Evolutionary conservation across 2,113 vertebrate genomes (phyloP).

Genomic region (Rhineura floridana): DNA sequence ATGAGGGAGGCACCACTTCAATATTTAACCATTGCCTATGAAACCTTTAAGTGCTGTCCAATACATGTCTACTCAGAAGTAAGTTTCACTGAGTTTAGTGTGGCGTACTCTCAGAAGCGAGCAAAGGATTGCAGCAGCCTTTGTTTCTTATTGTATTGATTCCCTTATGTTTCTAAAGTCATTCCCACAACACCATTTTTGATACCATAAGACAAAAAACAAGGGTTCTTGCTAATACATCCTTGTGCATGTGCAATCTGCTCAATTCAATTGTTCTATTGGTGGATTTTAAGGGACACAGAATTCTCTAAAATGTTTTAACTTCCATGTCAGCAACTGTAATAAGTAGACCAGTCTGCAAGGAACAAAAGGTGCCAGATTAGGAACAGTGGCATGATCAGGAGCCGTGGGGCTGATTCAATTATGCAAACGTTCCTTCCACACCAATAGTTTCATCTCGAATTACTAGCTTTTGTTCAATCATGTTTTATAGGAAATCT

Average conservation of each 20-base stretch:
- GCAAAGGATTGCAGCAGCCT: too few relatives aligned
- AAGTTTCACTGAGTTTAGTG: too few relatives aligned
- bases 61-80: too few relatives aligned
- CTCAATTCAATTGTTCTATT: not conserved
- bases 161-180: not conserved
- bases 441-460: not conserved
- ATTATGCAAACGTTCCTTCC: not conserved
- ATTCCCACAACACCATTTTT: not conserved
- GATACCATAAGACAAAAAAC: not conserved
- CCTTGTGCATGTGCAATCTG: not conserved
- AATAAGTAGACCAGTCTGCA: not conserved
- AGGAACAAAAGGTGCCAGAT: not conserved
- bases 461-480: not conserved
- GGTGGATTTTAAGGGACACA: not conserved
- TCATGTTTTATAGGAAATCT: not conserved
- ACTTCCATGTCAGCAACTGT: not conserved
- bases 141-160: not conserved
- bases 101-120: too few relatives aligned
- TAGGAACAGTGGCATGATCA: not conserved
- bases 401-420: not conserved
- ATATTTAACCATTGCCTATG: not conserved
- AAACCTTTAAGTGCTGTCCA: not conserved
- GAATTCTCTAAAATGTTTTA: not conserved
- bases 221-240: not conserved
- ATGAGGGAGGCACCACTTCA: too few relatives aligned